Evolutionary conservation across 2,113 vertebrate genomes (phyloP).

Genomic region (Nothocercus nigrocapillus): DNA sequence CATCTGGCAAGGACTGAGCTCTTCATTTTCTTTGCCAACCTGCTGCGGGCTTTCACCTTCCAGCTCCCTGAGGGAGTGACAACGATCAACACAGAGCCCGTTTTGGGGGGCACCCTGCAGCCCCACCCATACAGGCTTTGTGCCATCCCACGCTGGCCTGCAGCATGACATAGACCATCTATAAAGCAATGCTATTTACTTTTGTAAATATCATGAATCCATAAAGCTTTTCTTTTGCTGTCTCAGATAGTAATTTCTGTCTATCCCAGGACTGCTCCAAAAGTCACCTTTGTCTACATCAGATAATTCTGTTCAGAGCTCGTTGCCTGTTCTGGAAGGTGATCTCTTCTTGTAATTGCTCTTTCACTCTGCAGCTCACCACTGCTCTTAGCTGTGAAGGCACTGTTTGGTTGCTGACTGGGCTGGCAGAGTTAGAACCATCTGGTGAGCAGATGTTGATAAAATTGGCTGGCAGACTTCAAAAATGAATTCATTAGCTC

Average conservation of each 20-base stretch:
- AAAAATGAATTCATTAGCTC: not conserved
- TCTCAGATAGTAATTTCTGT: not conserved
- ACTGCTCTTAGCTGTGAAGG: not conserved
- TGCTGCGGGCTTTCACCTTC: slow-evolving; percentile 42
- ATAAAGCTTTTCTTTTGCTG: not conserved
- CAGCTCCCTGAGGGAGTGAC: not conserved
- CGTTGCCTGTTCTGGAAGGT: not conserved
- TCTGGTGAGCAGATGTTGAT: not conserved
- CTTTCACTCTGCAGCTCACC: not conserved
- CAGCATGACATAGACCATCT: not conserved
- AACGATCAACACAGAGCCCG: not conserved
- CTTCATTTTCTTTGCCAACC: slow-evolving; percentile 62
- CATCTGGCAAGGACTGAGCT: slow-evolving; percentile 42
- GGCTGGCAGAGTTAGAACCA: not conserved
- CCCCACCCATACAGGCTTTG: slow-evolving; percentile 46
- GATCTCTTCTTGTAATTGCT: not conserved
- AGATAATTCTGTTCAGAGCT: not conserved
- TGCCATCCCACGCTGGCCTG: slow-evolving; percentile 41
- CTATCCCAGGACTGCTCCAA: not conserved
- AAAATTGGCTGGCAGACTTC: not conserved
- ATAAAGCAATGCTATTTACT: not conserved
- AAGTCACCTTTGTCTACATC: not conserved
- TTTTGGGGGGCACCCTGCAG: not conserved
- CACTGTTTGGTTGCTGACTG: not conserved
- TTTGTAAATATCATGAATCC: not conserved